Evolutionary conservation across 2,888 invertebrate genomes (phyloP).

Genomic region (Conistra vaccinii): DNA sequence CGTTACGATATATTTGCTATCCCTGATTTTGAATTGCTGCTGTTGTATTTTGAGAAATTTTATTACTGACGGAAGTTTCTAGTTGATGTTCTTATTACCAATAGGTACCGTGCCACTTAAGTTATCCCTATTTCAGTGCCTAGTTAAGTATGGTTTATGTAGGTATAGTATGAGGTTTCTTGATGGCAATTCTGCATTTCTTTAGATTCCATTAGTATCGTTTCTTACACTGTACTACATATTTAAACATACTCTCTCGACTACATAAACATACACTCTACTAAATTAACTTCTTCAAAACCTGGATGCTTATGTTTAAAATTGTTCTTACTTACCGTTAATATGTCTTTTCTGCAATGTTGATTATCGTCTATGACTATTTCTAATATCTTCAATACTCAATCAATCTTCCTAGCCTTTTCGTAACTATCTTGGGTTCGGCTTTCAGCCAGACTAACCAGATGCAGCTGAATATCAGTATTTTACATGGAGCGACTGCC

Average conservation of each 20-base stretch:
- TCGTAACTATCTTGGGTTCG: too few species aligned
- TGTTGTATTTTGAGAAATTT: slow-evolving; percentile 48
- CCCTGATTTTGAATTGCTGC: slow-evolving; percentile 44
- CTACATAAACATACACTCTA: background rate
- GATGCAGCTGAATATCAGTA: too few species aligned
- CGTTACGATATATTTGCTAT: slow-evolving; percentile 46
- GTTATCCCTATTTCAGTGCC: slow-evolving; percentile 35
- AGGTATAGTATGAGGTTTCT: background rate
- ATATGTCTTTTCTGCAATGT: background rate
- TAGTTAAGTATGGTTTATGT: slow-evolving; percentile 29
- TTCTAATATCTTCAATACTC: background rate
- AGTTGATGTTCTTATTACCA: slow-evolving; percentile 31
- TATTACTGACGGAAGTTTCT: slow-evolving; percentile 47
- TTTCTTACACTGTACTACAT: too few species aligned
- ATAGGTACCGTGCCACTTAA: slow-evolving; percentile 17
- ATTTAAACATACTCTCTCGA: too few species aligned
- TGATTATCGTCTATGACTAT: background rate
- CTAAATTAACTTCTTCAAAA: background rate
- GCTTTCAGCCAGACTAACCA: too few species aligned
- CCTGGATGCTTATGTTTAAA: background rate
- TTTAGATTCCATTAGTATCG: background rate
- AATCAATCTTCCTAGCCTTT: too few species aligned
- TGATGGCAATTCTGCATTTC: background rate
- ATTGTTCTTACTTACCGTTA: background rate
- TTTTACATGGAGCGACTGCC: too few species aligned